Conservation (phyloP, 2,888 invertebrate genomes). For the Meiosimyza decipiens region DNA sequence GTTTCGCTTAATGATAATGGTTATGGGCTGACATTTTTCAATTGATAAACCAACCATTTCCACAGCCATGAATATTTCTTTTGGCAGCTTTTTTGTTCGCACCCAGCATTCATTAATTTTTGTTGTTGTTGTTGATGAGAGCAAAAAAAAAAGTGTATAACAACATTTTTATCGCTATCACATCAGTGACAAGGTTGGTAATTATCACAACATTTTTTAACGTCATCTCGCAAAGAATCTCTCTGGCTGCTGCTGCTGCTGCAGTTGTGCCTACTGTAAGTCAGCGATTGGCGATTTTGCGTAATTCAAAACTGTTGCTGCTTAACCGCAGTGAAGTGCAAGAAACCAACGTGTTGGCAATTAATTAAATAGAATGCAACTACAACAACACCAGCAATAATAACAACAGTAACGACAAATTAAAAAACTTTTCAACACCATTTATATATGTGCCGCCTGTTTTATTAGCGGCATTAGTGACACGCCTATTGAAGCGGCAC, state of each 20-base stretch:
- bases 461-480: slow-evolving; percentile 23
- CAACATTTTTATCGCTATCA: slow-evolving; percentile 28
- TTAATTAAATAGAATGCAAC: slow-evolving; percentile 40
- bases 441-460: slow-evolving; percentile 35
- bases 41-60: slow-evolving; percentile 22
- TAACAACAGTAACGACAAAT: slow-evolving; percentile 21
- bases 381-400: slow-evolving; percentile 23
- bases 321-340: neutral
- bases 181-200: slow-evolving; percentile 47
- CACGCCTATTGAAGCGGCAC: slow-evolving; percentile 8
- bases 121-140: slow-evolving; percentile 21
- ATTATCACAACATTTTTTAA: slow-evolving; percentile 47
- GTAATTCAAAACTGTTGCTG: neutral
- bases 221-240: slow-evolving; percentile 35
- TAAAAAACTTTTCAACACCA: slow-evolving; percentile 33
- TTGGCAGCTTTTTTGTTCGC: slow-evolving; percentile 2
- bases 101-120: neutral
- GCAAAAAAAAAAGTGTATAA: slow-evolving; percentile 36
- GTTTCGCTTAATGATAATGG: slow-evolving; percentile 59
- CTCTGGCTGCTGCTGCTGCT: neutral
- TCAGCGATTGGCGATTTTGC: no score
- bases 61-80: slow-evolving; percentile 24
- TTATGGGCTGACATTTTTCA: slow-evolving; percentile 60
- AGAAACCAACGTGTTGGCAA: slow-evolving; percentile 39
- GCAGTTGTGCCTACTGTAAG: neutral